Base-by-base conservation (phyloP, 2,888 invertebrate species). In the Kuschelorhynchus macadamiae region DNA sequence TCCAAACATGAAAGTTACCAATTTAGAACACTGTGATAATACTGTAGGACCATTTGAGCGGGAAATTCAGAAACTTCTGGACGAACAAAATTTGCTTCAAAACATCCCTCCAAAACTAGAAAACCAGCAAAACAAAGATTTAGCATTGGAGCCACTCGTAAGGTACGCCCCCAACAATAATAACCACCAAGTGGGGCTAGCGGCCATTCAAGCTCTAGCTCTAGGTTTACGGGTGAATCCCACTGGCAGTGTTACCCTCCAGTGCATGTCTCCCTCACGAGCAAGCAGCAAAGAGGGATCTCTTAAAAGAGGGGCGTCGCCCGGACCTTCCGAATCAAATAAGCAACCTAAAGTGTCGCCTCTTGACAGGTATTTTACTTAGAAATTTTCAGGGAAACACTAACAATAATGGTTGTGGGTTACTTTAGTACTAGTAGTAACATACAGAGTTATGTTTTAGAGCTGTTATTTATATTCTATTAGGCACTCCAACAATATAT, bases 61-160 rank as follows among this genome's bases (percentile, higher is more conserved):
- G 78, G 92, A 93, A 82, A 90, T 93, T 75, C 92, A 92, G 82
- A 89, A 92, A 81, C 86, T 93, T 75, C 85, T 92, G 72, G 92
- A 92, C 76, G 92, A 92, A 78, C 90, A 90, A 80, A 89, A 88
- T 82, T 81, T 89, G 66, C 84, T 88, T 66, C 88, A 88, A 78
- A 87, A 86, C 77, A 88, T 87, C 76, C 87, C 89, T 52, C 86
- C 87, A 20, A 89, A 89, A 80, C 82, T 86, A 53, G 89, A 89
- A 74, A 88, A 87, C 74, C 88, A 89, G 74, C 84, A 88, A 76
- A 88, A 87, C 78, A 86, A 89, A 74, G 89, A 90, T 81, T 85
- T 89, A 70, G 86, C 87, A 3, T 80, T 87, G 70, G 87, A 86
- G 71, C 80, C 80, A 11, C 68, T 81, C 59, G 80, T 80, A 65